phyloP scores from a whole-genome alignment of 2,888 invertebrate species.

The Drosophila affinis region DNA sequence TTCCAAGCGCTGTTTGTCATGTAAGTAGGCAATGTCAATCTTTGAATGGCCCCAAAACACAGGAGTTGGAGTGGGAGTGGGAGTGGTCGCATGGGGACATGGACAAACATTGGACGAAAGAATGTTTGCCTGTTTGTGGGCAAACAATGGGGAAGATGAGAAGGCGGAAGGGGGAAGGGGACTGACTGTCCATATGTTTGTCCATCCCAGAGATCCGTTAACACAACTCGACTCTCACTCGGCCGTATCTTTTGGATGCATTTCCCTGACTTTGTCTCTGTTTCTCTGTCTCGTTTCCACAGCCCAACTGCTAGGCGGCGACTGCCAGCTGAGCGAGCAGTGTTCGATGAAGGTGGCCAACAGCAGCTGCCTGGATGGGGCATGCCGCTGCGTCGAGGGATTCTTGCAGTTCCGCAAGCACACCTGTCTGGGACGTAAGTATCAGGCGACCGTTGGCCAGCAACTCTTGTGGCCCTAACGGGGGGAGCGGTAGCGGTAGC shows the following conservation, averaged over 20 bases:
- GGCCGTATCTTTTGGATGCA: conserved; percentile 1
- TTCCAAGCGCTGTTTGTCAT: conserved; percentile 91
- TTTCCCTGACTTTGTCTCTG: background rate
- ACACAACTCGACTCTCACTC: conserved; percentile 3
- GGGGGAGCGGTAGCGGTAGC: conserved; percentile 47
- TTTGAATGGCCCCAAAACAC: conserved; percentile 59
- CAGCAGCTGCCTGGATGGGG: conserved; percentile 92
- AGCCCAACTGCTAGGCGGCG: conserved; percentile 86
- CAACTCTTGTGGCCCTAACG: conserved; percentile 65
- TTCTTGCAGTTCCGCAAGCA: conserved; percentile 94
- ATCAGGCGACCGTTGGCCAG: conserved; percentile 72
- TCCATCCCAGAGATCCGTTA: background rate
- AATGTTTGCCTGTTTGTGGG: conserved; percentile 30
- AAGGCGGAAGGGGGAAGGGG: too few relatives aligned
- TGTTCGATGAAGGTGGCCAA: conserved; percentile 95
- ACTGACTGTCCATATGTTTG: too few relatives aligned
- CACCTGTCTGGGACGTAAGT: conserved; percentile 96
- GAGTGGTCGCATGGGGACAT: conserved; percentile 20
- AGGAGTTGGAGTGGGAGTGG: conserved; percentile 23
- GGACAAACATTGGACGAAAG: conserved; percentile 37
- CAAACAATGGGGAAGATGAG: background rate
- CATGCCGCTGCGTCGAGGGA: conserved; percentile 93
- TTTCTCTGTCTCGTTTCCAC: conserved; percentile 1
- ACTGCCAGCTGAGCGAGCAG: conserved; percentile 92
- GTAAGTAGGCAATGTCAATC: conserved; percentile 86